Evolutionary conservation across 2,797 vertebrate species (phyloP).

Genomic region (Thaleichthys pacificus): DNA sequence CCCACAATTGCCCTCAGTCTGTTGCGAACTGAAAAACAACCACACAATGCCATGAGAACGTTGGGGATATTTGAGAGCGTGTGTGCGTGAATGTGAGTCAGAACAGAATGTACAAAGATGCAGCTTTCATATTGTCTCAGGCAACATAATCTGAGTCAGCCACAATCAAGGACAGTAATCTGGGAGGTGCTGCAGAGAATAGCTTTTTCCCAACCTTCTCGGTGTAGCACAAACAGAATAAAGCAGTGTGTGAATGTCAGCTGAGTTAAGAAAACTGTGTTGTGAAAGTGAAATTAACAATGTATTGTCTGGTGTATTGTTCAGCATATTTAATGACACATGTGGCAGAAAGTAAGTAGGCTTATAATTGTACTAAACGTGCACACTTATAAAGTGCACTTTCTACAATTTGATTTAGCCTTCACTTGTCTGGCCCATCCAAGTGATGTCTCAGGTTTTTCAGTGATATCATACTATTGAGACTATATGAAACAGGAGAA

Average conservation of each 20-base stretch:
- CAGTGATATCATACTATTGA: slow-evolving; percentile 4
- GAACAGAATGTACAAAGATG: background rate
- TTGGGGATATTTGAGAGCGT: background rate
- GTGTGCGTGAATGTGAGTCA: background rate
- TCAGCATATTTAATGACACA: too few relatives aligned
- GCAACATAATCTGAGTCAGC: slow-evolving; percentile 1
- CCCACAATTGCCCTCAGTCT: slow-evolving; percentile 90
- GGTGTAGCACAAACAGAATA: background rate
- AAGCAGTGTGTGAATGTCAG: too few relatives aligned
- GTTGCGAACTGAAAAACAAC: slow-evolving; percentile 83
- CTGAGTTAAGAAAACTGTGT: too few relatives aligned
- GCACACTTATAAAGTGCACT: background rate
- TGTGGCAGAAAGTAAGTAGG: too few relatives aligned
- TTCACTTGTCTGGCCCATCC: background rate
- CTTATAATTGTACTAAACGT: background rate
- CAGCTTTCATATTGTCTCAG: slow-evolving; percentile 36
- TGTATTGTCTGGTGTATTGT: too few relatives aligned
- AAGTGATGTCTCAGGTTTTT: too few relatives aligned
- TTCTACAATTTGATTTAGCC: background rate
- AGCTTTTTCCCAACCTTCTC: too few relatives aligned
- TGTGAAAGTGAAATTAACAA: too few relatives aligned
- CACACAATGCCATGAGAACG: slow-evolving; percentile 20
- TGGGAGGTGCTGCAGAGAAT: too few relatives aligned
- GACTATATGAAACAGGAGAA: slow-evolving; percentile 22
- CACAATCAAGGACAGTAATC: background rate